Conservation (phyloP, 1,140 invertebrate genomes). For the Antheraea pernyi region DNA sequence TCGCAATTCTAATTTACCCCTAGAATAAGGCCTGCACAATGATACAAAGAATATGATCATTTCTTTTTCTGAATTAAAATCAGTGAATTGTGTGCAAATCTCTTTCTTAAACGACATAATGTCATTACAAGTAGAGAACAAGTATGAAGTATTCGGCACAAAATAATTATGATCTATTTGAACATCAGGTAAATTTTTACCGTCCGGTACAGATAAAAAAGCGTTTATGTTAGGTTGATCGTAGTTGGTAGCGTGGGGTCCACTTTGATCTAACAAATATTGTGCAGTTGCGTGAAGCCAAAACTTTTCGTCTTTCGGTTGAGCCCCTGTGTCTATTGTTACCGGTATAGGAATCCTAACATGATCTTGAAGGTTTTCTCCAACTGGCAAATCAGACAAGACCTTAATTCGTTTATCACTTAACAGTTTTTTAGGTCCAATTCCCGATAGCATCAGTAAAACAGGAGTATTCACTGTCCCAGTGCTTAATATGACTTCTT, state of each 20-base stretch:
- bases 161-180: conserved; percentile 81
- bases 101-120: conserved; percentile 82
- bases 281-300: conserved; percentile 58
- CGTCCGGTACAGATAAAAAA: conserved; percentile 79
- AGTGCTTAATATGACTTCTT: conserved; percentile 86
- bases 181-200: conserved; percentile 81
- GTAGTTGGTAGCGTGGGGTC: conserved; percentile 64
- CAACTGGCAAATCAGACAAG: conserved; percentile 84
- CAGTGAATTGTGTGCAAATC: conserved; percentile 86
- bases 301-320: conserved; percentile 41
- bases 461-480: conserved; percentile 87
- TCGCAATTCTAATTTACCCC: conserved; percentile 75
- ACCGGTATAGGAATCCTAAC: conserved; percentile 83
- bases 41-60: conserved; percentile 58
- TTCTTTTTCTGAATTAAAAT: conserved; percentile 63
- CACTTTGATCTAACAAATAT: conserved; percentile 48
- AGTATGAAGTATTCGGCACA: conserved; percentile 78
- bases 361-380: conserved; percentile 88
- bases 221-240: conserved; percentile 75
- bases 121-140: conserved; percentile 47
- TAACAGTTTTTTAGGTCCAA: conserved; percentile 52
- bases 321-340: conserved; percentile 79
- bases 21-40: conserved; percentile 62
- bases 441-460: conserved; percentile 64
- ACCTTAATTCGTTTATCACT: conserved; percentile 75